Evolutionary conservation across 2,888 invertebrate species (phyloP), one percentile per base, ranked within the genome.

Genomic region (Watsonalla cultraria): DNA sequence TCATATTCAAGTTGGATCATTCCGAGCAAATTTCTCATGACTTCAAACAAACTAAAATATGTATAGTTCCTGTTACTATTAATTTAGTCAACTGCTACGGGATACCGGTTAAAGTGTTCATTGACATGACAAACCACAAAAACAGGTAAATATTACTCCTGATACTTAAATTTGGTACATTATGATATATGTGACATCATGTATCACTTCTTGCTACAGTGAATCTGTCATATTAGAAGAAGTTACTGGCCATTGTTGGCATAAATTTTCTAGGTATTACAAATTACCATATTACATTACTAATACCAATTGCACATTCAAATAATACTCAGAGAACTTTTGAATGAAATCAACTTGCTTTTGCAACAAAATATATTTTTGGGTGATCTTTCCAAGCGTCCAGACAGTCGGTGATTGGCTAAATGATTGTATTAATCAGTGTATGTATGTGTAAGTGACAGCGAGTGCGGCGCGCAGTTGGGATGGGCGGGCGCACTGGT

Each of bases 71-170:
- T 24, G 93, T 96, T 4, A 92, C 91, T 54, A 84, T 96, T 62
- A 90, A 93, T 58, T 79, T 95, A 61, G 94, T 94, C 56, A 95
- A 94, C 77, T 93, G 94, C 76, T 92, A 93, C 53, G 90, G 91
- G 54, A 84, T 91, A 52, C 80, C 87, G 9, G 86, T 94, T 14
- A 84, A 91, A 57, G 92, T 94, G 33, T 93, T 92, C 71, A 88
- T 95, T 54, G 92, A 93, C 66, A 92, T 94, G 68, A 79, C 92
- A 48, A 93, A 83, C 60, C 84, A 84, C 55, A 92, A 82, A 65
- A 92, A 90, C 74, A 92, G 92, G 94, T 93, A 81, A 11, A 81
- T 73, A 72, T 51, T 52, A 33, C 24, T 11, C 47, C 49, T 14
- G 53, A 24, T n/a, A 51, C 37, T 37, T 24, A 24, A 24, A 24